Percentiles rank a stretch among this genome's conserved stretches.
These are phyloP conservation scores for Drosophila parvula DNA, from an alignment of 1,140 invertebrate genomes.

Conservation along the genomic window DNA sequence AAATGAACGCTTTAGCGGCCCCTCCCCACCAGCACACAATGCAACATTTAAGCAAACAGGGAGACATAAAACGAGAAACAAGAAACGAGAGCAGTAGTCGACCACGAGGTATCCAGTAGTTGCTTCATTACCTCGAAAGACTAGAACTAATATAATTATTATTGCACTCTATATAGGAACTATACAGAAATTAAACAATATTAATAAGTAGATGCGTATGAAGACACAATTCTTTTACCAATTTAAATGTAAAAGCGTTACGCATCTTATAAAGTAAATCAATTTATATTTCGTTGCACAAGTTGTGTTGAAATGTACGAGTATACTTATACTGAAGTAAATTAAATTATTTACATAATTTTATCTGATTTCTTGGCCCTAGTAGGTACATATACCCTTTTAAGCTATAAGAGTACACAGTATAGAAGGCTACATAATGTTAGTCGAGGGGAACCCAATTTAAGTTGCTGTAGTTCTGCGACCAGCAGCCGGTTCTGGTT, in stretches of 20 bases:
- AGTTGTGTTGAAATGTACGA: not conserved
- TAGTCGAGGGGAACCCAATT: constrained; percentile 63
- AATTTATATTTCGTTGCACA: not conserved
- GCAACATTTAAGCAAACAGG: constrained; percentile 80
- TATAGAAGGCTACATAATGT: constrained; percentile 11
- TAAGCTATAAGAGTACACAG: not conserved
- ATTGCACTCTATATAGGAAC: not conserved
- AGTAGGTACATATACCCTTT: constrained; percentile 5
- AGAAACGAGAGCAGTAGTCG: constrained; percentile 2
- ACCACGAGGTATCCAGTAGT: constrained; percentile 1
- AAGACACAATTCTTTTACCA: too few species aligned
- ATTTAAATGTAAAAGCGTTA: too few species aligned
- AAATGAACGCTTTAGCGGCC: constrained; percentile 77
- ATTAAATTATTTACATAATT: too few species aligned
- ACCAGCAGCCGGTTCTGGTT: constrained; percentile 37
- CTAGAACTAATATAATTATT: too few species aligned
- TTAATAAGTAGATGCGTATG: too few species aligned
- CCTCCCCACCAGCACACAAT: constrained; percentile 60
- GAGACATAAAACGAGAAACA: constrained; percentile 17
- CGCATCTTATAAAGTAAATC: not conserved
- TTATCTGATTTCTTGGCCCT: too few species aligned
- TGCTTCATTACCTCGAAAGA: not conserved
- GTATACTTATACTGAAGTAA: too few species aligned
- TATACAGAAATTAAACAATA: not conserved
- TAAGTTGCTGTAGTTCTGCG: constrained; percentile 49